Conservation (phyloP, 2,113 vertebrate genomes). For the Phyllostomus discolor region DNA sequence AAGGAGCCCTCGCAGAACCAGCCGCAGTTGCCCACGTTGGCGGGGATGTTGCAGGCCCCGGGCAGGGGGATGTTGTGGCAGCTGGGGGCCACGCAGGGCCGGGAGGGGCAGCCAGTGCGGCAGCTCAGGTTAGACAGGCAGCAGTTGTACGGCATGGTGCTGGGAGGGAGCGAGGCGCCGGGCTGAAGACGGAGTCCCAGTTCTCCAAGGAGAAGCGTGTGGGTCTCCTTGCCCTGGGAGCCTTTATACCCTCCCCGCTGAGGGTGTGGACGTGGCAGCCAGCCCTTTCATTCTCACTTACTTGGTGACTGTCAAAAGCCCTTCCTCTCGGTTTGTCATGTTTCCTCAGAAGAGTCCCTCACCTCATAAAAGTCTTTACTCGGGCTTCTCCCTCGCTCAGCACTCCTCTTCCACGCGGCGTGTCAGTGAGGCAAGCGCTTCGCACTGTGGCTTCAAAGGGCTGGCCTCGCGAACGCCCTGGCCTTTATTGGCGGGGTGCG, state of each 20-base stretch:
- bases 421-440: constrained; percentile 57
- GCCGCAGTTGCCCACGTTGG: constrained; percentile 42
- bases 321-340: constrained; percentile 44
- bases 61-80: constrained; percentile 22
- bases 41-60: constrained; percentile 45
- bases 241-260: constrained; percentile 48
- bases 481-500: constrained; percentile 14
- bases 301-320: constrained; percentile 38
- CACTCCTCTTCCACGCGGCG: constrained; percentile 36
- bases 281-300: constrained; percentile 46
- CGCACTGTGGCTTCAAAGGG: constrained; percentile 62
- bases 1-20: constrained; percentile 42
- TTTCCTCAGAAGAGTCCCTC: constrained; percentile 60
- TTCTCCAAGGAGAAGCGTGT: constrained; percentile 50
- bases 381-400: constrained; percentile 61
- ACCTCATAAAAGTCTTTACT: constrained; percentile 73
- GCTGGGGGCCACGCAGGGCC: constrained; percentile 53
- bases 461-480: constrained; percentile 32
- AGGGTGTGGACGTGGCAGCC: constrained; percentile 53
- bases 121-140: constrained; percentile 48
- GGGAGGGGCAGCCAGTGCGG: constrained; percentile 37
- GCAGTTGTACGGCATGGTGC: constrained; percentile 61
- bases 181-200: neutral
- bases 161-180: neutral
- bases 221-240: neutral